A percentile compares a stretch with the other conserved stretches of the same genome.
These are phyloP conservation scores for Corythornis vintsioides DNA, from an alignment of 2,113 vertebrate genomes.

Conservation along the genomic window DNA sequence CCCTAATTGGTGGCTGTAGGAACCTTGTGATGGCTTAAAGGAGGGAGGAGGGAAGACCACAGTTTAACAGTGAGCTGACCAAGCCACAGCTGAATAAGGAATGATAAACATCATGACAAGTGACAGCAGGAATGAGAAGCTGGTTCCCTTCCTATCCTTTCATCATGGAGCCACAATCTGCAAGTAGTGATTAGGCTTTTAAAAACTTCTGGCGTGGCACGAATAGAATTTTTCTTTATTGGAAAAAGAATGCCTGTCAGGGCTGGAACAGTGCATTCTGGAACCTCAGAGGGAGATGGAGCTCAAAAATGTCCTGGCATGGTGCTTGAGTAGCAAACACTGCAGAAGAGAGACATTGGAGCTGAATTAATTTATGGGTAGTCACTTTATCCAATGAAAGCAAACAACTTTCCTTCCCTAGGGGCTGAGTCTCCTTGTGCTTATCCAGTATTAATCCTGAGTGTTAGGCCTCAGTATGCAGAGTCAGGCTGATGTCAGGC, in stretches of 20 bases:
- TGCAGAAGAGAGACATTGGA: neutral
- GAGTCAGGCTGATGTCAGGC: neutral
- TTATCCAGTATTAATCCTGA: neutral
- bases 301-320: slow-evolving; percentile 9
- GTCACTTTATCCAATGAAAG: slow-evolving; percentile 7
- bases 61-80: neutral
- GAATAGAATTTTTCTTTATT: neutral
- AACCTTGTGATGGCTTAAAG: neutral
- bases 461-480: neutral
- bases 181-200: slow-evolving; percentile 29
- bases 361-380: neutral
- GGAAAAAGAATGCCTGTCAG: neutral
- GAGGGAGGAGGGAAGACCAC: neutral
- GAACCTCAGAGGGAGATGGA: neutral
- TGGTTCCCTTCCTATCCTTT: slow-evolving; percentile 19
- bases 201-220: neutral
- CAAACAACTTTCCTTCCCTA: neutral
- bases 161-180: slow-evolving; percentile 42
- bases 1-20: slow-evolving; percentile 19
- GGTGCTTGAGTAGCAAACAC: neutral
- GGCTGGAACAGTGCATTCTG: neutral
- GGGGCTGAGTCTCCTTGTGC: neutral
- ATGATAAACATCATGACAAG: neutral
- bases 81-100: neutral
- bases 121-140: slow-evolving; percentile 11